Evolutionary conservation across 2,888 invertebrate species (phyloP), one percentile per base, ranked within the genome.

Genomic region (Rhodophaea formosa): DNA sequence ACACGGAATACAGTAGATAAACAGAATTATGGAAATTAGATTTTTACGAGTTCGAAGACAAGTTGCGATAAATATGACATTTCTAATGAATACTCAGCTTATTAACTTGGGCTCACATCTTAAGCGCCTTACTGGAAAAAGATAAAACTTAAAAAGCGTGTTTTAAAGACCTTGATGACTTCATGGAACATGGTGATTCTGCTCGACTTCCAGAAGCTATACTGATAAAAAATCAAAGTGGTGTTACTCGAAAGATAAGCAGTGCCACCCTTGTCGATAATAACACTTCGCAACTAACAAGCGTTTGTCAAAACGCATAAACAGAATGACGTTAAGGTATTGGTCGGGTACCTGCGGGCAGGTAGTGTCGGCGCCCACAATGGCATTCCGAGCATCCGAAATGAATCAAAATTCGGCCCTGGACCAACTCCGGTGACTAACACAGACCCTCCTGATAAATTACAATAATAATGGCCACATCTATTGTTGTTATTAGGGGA

Each of bases 371-470:
- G 80, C 80, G 72, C 69, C 72, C 72, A 88, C 88, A 89, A 90
- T 89, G 83, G 87, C 88, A 90, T 90, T 88, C 90, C 88, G 79
- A 72, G 68, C 85, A 86, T 84, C 79, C 82, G 80, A 87, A 87
- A 88, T 89, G 86, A 90, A 88, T 89, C 88, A 86, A 88, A 88
- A 86, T 82, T 86, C 84, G 79, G 68, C 73, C 75, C 79, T 77
- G 69, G 69, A 64, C 67, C 65, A 64, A 68, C 67, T 66, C 64
- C 76, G 77, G 77, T 81, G 80, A 83, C 77, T 79, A 78, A 82
- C 77, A 64, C 71, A 66, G 71, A 71, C 75, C 81, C 75, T 71
- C 71, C 81, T 81, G 80, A 80, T 85, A 86, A 83, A 86, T 84
- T 84, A 87, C 79, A 80, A 86, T 82, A 78, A 84, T 86, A 85